These are phyloP conservation scores for Halcyon chelicuti DNA, from an alignment of 2,797 vertebrate genomes.

Conservation along the genomic window DNA sequence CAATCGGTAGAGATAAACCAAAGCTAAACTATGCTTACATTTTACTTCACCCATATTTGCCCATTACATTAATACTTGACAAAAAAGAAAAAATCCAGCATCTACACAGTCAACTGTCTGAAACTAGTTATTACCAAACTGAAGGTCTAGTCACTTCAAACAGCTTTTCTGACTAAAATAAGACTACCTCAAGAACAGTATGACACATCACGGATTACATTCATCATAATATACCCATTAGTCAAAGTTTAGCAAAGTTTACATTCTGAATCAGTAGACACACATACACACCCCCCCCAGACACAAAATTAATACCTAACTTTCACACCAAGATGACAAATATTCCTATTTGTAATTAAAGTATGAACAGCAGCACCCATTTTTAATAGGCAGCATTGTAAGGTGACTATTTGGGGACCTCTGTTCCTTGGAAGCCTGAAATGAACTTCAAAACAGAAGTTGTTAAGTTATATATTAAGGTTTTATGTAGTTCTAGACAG, in stretches of 20 bases:
- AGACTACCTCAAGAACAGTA: background rate
- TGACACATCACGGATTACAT: background rate
- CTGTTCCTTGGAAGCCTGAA: background rate
- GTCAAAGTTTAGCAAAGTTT: background rate
- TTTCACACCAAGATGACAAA: background rate
- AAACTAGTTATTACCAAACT: background rate
- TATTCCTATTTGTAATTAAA: background rate
- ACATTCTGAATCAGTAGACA: background rate
- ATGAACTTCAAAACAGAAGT: background rate
- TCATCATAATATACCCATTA: background rate
- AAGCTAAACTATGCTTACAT: background rate
- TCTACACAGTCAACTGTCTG: background rate
- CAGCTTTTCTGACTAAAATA: background rate
- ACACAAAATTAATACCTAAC: background rate
- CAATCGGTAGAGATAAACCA: background rate
- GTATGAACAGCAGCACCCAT: background rate
- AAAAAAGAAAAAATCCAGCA: background rate
- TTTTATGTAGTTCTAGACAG: background rate
- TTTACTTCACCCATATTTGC: background rate
- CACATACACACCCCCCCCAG: background rate
- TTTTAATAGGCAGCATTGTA: background rate
- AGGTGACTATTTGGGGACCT: background rate
- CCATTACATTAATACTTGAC: background rate
- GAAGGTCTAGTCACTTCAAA: background rate
- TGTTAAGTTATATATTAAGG: background rate